These are phyloP conservation scores for Asarcornis scutulata DNA, from an alignment of 2,113 vertebrate species.

Conservation along the genomic window DNA sequence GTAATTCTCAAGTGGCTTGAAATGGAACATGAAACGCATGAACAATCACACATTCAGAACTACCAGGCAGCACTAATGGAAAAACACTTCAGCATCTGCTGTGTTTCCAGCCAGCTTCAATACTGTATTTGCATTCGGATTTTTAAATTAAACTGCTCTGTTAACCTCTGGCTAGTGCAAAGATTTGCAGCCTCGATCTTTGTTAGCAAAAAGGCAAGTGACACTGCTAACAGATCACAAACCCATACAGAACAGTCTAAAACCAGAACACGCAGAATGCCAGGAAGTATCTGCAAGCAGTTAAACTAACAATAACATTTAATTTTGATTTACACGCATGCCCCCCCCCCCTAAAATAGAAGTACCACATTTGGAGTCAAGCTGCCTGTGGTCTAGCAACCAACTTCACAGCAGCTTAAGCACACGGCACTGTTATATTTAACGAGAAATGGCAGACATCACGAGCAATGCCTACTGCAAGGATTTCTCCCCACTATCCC, in stretches of 20 bases:
- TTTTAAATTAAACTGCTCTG: not conserved
- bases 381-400: not conserved
- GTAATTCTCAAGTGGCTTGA: not conserved
- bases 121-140: not conserved
- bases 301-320: not conserved
- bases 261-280: not conserved
- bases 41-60: not conserved
- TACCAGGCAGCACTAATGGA: not conserved
- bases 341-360: not conserved
- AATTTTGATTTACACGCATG: not conserved
- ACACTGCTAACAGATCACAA: not conserved
- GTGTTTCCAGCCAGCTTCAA: not conserved
- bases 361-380: not conserved
- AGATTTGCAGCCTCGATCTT: not conserved
- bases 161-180: not conserved
- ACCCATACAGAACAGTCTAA: not conserved
- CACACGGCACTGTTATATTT: not conserved
- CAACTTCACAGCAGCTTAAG: not conserved
- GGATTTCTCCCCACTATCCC: not conserved
- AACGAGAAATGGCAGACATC: not conserved
- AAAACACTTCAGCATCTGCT: not conserved
- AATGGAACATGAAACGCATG: not conserved
- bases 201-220: not conserved
- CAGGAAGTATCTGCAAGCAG: not conserved
- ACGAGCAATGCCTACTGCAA: not conserved